A percentile compares a stretch with the other conserved stretches of the same genome.
phyloP scores from a whole-genome alignment of 2,113 vertebrate genomes.

The Callionymus lyra region DNA sequence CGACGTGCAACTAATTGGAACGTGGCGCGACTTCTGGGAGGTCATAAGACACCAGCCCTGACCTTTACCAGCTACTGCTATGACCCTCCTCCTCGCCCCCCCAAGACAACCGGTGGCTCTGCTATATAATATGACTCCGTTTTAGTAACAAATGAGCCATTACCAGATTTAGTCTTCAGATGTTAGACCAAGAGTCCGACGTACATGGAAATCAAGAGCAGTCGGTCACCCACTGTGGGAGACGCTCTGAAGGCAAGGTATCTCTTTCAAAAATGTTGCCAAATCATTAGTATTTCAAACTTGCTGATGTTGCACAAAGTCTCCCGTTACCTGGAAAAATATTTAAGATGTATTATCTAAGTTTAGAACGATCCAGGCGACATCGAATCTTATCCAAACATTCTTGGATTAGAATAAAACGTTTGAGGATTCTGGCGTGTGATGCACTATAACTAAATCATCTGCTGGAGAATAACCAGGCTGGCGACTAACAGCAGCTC shows the following conservation, averaged over 20 bases:
- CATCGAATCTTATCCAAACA: slow-evolving; percentile 8
- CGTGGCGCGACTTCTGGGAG: slow-evolving; percentile 31
- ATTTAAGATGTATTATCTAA: slow-evolving; percentile 3
- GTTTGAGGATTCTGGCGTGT: too few relatives aligned
- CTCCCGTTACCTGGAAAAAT: background rate
- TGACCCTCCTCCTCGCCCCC: too few relatives aligned
- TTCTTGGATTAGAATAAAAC: background rate
- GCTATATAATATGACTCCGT: slow-evolving; percentile 37
- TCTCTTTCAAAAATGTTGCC: slow-evolving; percentile 8
- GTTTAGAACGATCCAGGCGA: slow-evolving; percentile 3
- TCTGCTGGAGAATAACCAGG: too few relatives aligned
- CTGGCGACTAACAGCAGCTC: too few relatives aligned
- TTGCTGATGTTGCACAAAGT: slow-evolving; percentile 4
- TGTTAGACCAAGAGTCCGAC: slow-evolving; percentile 10
- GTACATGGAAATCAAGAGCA: too few relatives aligned
- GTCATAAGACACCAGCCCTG: slow-evolving; percentile 50
- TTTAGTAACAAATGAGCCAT: slow-evolving; percentile 39
- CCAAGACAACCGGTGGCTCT: slow-evolving; percentile 8
- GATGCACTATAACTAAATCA: too few relatives aligned
- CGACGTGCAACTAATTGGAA: slow-evolving; percentile 19
- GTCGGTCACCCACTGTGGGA: background rate
- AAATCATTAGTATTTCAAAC: slow-evolving; percentile 5
- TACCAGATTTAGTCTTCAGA: slow-evolving; percentile 33
- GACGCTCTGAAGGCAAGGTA: background rate
- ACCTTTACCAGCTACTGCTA: slow-evolving; percentile 38